A percentile compares a stretch with the other conserved stretches of the same genome.
Evolutionary conservation across 2,888 invertebrate genomes (phyloP).

Genomic region (Chloromyia formosa): DNA sequence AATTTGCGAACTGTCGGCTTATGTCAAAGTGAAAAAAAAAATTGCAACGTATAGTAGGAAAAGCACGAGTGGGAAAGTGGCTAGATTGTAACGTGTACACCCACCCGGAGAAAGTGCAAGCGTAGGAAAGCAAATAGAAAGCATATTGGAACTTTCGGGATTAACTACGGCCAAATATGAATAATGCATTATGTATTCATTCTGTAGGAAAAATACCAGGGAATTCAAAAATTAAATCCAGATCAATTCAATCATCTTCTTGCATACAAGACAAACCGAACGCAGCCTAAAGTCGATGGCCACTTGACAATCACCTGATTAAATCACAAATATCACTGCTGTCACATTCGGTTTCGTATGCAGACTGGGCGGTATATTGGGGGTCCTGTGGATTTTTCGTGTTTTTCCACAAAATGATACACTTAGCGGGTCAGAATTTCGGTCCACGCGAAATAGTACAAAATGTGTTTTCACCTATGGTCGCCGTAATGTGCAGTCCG

Average conservation of each 20-base stretch:
- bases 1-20: constrained; percentile 20
- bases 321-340: neutral
- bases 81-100: neutral
- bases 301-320: constrained; percentile 27
- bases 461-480: constrained; percentile 87
- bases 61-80: neutral
- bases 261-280: neutral
- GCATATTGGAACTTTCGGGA: neutral
- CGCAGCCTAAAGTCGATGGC: constrained; percentile 10
- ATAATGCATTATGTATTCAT: too few species aligned
- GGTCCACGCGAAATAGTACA: constrained; percentile 88
- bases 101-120: too few species aligned
- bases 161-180: too few species aligned
- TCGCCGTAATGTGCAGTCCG: constrained; percentile 85
- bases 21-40: constrained; percentile 39
- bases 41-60: constrained; percentile 17
- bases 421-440: constrained; percentile 69
- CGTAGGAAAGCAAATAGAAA: too few species aligned
- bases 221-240: too few species aligned
- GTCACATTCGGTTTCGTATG: neutral
- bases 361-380: neutral
- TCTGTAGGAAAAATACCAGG: too few species aligned
- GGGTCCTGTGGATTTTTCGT: too few species aligned
- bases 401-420: constrained; percentile 57
- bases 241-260: too few species aligned